These are phyloP conservation scores for Drosophila siamana DNA, from an alignment of 2,888 invertebrate species.

Conservation along the genomic window DNA sequence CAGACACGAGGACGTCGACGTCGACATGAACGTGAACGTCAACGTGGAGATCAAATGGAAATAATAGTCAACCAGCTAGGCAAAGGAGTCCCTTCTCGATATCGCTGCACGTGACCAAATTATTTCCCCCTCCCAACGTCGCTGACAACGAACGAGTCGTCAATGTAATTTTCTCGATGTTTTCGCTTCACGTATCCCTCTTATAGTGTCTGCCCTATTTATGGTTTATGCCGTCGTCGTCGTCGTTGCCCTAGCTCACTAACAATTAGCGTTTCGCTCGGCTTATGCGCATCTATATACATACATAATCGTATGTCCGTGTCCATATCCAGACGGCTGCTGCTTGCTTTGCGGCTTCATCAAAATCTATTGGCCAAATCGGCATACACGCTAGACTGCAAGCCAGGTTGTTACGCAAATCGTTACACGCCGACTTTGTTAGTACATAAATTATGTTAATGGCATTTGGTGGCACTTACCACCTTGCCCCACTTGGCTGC, in stretches of 20 bases:
- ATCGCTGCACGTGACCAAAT: conserved; percentile 74
- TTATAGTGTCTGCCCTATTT: conserved; percentile 28
- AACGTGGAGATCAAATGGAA: conserved; percentile 56
- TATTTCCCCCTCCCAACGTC: too few species aligned
- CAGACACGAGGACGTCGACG: conserved; percentile 10
- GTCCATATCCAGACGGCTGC: background rate
- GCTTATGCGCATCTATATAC: conserved; percentile 6
- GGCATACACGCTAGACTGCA: conserved; percentile 15
- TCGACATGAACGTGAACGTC: background rate
- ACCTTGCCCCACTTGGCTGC: background rate
- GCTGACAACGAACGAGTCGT: too few species aligned
- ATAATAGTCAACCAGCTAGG: conserved; percentile 56
- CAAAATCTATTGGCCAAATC: conserved; percentile 54
- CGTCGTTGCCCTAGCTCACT: conserved; percentile 46
- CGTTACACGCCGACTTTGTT: conserved; percentile 26
- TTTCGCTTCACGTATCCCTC: conserved; percentile 32
- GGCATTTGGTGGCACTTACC: conserved; percentile 51
- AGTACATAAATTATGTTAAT: conserved; percentile 75
- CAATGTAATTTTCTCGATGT: conserved; percentile 31
- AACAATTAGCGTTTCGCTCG: conserved; percentile 56
- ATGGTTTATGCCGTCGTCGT: conserved; percentile 41
- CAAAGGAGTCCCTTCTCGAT: conserved; percentile 43
- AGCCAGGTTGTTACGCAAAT: conserved; percentile 48
- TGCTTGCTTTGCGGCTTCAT: conserved; percentile 46
- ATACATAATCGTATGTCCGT: conserved; percentile 1